Conservation (phyloP, 2,888 invertebrate genomes). For the Pollenia griseotomentosa region DNA sequence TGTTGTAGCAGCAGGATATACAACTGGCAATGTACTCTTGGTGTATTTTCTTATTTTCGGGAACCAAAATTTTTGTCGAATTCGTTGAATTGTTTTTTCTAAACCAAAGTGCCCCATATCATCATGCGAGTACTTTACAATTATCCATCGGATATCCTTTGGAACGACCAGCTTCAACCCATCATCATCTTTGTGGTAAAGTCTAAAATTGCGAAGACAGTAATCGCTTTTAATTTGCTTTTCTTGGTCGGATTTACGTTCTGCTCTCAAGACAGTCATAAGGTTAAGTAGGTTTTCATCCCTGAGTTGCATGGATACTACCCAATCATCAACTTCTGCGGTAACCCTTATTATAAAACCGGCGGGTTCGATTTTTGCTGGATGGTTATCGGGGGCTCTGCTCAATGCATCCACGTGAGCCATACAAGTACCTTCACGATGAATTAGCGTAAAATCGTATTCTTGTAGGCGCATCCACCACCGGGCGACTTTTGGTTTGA, state of each 20-base stretch:
- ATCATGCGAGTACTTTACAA: background rate
- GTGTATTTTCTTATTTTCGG: conserved; percentile 17
- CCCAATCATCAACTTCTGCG: no score
- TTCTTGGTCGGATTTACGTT: background rate
- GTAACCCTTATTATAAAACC: no score
- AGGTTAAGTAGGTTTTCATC: no score
- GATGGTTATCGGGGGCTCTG: no score
- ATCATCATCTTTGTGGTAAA: conserved; percentile 23
- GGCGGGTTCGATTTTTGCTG: no score
- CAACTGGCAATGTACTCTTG: background rate
- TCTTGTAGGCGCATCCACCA: conserved; percentile 60
- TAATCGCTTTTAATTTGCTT: conserved; percentile 5
- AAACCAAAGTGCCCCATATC: background rate
- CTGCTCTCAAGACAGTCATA: background rate
- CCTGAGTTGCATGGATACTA: no score
- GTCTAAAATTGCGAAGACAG: conserved; percentile 29
- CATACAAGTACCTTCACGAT: conserved; percentile 14
- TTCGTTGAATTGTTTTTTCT: background rate
- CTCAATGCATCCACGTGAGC: background rate
- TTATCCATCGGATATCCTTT: background rate
- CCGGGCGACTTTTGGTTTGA: conserved; percentile 53
- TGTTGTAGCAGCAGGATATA: background rate
- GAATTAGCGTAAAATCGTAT: background rate
- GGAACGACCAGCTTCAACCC: background rate
- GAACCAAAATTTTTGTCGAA: conserved; percentile 15